Percentiles rank a stretch among this genome's conserved stretches.
Evolutionary conservation across 2,888 invertebrate species (phyloP).

Genomic region (Onthophagus sagittarius): DNA sequence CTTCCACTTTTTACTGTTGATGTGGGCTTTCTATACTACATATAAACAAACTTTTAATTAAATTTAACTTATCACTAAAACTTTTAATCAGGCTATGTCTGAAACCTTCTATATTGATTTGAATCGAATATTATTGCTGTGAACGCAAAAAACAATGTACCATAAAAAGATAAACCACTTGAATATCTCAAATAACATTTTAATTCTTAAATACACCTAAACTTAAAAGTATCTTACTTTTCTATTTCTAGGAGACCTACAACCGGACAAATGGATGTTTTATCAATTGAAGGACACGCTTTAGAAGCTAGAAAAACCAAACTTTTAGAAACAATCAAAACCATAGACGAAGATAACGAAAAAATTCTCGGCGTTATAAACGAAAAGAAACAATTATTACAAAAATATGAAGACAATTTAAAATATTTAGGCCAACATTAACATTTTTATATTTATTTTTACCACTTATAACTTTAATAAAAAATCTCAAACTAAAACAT

Average conservation of each 20-base stretch:
- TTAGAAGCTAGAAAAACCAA: constrained; percentile 21
- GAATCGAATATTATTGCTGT: too few species aligned
- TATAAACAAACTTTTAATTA: too few species aligned
- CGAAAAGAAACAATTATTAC: constrained; percentile 17
- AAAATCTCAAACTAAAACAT: neutral
- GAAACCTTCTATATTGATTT: too few species aligned
- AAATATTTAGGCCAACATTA: neutral
- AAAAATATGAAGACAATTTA: constrained; percentile 15
- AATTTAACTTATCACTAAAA: too few species aligned
- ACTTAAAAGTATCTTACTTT: constrained; percentile 7
- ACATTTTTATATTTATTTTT: neutral
- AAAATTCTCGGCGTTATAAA: constrained; percentile 16
- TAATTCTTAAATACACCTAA: too few species aligned
- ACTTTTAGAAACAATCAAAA: constrained; percentile 21
- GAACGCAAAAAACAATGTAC: too few species aligned
- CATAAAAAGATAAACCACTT: too few species aligned
- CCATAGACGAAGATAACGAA: constrained; percentile 17
- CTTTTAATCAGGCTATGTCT: too few species aligned
- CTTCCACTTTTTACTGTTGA: too few species aligned
- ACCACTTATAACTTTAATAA: neutral
- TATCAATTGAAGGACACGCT: constrained; percentile 18
- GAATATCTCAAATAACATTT: too few species aligned
- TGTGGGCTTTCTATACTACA: too few species aligned
- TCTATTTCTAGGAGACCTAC: constrained; percentile 27
- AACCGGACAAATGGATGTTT: constrained; percentile 23